Conservation (phyloP, 2,888 invertebrate genomes). For the Euplexia lucipara region DNA sequence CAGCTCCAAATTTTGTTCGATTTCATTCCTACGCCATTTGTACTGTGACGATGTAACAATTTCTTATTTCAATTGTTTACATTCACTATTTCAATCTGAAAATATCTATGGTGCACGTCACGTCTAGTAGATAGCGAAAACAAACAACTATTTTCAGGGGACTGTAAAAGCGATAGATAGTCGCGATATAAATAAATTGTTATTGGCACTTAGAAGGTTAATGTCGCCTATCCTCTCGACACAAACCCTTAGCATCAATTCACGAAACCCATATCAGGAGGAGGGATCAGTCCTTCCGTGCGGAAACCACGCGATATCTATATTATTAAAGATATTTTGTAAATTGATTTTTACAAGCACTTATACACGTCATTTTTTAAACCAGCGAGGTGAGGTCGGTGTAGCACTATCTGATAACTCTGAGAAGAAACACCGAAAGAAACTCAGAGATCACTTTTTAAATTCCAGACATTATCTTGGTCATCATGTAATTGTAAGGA, state of each 20-base stretch:
- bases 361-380: too few relatives aligned
- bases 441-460: too few relatives aligned
- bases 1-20: background rate
- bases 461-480: too few relatives aligned
- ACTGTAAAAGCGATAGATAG: conserved; percentile 17
- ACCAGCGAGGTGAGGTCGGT: too few relatives aligned
- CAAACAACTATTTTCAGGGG: conserved; percentile 11
- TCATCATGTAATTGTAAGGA: too few relatives aligned
- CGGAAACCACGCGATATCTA: background rate
- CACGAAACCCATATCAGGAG: background rate
- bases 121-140: conserved; percentile 11
- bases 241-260: background rate
- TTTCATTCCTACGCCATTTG: background rate
- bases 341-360: too few relatives aligned
- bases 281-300: conserved; percentile 1
- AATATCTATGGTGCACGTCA: background rate
- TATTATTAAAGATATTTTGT: conserved; percentile 17
- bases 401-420: too few relatives aligned
- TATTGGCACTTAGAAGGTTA: conserved; percentile 23
- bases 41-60: background rate
- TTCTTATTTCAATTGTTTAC: background rate
- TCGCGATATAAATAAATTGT: conserved; percentile 29
- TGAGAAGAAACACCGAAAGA: too few relatives aligned
- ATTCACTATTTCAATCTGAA: background rate
- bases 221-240: conserved; percentile 5